These are phyloP conservation scores for Galeruca laticollis DNA, from an alignment of 2,888 invertebrate species.

Conservation along the genomic window DNA sequence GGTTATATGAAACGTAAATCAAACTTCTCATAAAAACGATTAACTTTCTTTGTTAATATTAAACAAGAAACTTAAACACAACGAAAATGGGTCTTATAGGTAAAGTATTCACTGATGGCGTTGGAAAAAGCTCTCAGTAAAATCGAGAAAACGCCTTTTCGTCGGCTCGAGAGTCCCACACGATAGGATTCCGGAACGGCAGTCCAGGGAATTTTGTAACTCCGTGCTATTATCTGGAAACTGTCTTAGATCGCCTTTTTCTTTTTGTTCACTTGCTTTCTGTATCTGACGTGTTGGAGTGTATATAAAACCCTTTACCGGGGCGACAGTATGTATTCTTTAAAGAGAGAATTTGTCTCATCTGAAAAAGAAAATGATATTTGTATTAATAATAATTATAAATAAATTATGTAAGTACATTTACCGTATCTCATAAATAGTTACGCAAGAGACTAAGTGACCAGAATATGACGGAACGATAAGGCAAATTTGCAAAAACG, in stretches of 20 bases:
- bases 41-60: background rate
- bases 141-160: conserved; percentile 38
- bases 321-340: conserved; percentile 17
- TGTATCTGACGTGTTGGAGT: conserved; percentile 14
- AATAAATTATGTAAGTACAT: no score
- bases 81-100: conserved; percentile 30
- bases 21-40: background rate
- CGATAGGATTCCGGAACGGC: conserved; percentile 56
- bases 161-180: conserved; percentile 32
- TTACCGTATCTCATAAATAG: no score
- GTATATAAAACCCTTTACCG: conserved; percentile 28
- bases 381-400: no score
- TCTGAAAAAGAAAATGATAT: no score
- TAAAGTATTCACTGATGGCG: conserved; percentile 46
- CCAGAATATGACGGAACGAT: no score
- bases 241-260: conserved; percentile 43
- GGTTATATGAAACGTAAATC: background rate
- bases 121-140: conserved; percentile 45
- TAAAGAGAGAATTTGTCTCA: conserved; percentile 26
- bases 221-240: conserved; percentile 42
- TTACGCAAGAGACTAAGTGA: no score
- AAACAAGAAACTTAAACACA: conserved; percentile 16
- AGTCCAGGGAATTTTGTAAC: conserved; percentile 46
- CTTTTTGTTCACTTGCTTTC: conserved; percentile 31
- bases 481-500: no score